phyloP scores from a whole-genome alignment of 2,113 vertebrate genomes.

The Urocolius indicus region DNA sequence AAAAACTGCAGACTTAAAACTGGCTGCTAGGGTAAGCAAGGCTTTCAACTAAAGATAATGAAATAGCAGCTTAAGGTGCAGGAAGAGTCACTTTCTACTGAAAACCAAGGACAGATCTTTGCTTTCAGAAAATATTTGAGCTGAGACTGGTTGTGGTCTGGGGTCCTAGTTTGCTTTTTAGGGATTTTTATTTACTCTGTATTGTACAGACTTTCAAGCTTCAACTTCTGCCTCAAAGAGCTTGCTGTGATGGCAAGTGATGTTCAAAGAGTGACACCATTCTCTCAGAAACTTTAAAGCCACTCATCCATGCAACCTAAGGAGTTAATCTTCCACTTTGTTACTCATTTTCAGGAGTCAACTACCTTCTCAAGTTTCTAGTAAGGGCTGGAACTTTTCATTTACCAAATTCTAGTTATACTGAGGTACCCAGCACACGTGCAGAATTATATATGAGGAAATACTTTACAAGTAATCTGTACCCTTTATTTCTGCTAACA shows the following conservation, averaged over 20 bases:
- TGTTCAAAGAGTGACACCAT: background rate
- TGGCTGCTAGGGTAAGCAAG: background rate
- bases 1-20: background rate
- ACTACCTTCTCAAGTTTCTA: background rate
- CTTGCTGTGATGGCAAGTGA: background rate
- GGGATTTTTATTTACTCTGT: background rate
- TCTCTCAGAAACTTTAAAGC: background rate
- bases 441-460: fast-evolving
- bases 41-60: background rate
- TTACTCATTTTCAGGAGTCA: background rate
- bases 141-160: background rate
- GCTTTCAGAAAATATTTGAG: background rate
- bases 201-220: background rate
- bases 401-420: background rate
- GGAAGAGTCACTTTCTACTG: background rate
- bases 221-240: background rate
- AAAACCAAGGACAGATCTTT: background rate
- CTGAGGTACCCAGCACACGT: background rate
- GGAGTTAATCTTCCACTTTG: background rate
- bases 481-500: background rate
- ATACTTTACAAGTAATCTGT: background rate
- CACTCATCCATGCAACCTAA: background rate
- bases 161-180: background rate
- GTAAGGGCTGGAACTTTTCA: background rate
- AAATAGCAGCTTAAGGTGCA: background rate